Evolutionary conservation across 2,113 vertebrate species (phyloP).

Genomic region (Eira barbara): DNA sequence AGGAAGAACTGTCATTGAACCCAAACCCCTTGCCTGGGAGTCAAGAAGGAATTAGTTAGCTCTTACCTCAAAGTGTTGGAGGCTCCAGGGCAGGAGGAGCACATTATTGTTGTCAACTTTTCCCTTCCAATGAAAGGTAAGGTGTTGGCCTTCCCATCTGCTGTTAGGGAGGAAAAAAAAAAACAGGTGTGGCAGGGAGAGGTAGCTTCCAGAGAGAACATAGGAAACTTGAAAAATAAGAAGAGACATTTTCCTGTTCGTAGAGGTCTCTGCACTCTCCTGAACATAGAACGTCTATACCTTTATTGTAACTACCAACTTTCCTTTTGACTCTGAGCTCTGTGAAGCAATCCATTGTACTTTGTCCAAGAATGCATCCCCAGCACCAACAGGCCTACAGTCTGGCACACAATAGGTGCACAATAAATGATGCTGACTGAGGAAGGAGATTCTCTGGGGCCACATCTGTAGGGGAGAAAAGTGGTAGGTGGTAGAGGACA

Average conservation of each 20-base stretch:
- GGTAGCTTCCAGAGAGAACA: background rate
- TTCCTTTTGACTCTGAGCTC: background rate
- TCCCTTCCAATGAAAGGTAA: background rate
- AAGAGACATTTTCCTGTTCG: background rate
- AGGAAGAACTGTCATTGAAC: background rate
- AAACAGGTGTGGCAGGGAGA: background rate
- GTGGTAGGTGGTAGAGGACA: background rate
- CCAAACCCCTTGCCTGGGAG: background rate
- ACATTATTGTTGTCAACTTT: background rate
- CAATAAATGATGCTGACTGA: background rate
- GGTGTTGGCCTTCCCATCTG: accelerated
- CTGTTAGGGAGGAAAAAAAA: background rate
- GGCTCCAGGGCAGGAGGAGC: too few relatives aligned
- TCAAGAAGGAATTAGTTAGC: background rate
- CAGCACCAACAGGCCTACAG: background rate
- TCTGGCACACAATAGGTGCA: background rate
- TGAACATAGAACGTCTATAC: accelerated
- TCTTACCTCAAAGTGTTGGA: background rate
- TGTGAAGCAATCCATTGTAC: background rate
- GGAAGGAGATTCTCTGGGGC: background rate
- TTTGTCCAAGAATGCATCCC: background rate
- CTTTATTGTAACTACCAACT: background rate
- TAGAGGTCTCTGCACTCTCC: background rate
- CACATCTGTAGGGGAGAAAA: background rate
- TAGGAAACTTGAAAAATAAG: background rate